phyloP scores from a whole-genome alignment of 2,888 invertebrate species.

The Octonoba sinensis region DNA sequence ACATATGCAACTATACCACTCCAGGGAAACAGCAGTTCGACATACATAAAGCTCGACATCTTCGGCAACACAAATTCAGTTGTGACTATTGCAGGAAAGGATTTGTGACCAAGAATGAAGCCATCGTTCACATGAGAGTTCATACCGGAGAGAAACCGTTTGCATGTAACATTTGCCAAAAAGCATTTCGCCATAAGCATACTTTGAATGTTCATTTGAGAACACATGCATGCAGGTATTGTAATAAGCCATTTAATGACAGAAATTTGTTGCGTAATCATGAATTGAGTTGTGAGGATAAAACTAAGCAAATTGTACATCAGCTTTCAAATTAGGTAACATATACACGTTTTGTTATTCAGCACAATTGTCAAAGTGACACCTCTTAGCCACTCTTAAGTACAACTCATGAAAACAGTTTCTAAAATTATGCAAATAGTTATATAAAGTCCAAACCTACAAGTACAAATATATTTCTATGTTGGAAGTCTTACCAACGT shows the following conservation, averaged over 20 bases:
- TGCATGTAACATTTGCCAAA: slow-evolving; percentile 38
- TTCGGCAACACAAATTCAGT: slow-evolving; percentile 50
- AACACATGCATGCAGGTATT: slow-evolving; percentile 49
- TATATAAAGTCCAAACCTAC: too few species aligned
- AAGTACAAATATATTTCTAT: too few species aligned
- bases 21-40: slow-evolving; percentile 58
- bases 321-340: too few species aligned
- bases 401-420: too few species aligned
- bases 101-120: slow-evolving; percentile 57
- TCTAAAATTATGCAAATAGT: too few species aligned
- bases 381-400: too few species aligned
- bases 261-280: slow-evolving; percentile 29
- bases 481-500: too few species aligned
- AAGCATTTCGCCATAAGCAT: slow-evolving; percentile 56
- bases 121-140: slow-evolving; percentile 55
- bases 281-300: slow-evolving; percentile 26
- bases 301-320: not conserved
- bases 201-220: slow-evolving; percentile 54
- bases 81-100: slow-evolving; percentile 54
- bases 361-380: too few species aligned
- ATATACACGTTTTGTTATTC: too few species aligned
- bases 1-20: slow-evolving; percentile 46
- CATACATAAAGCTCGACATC: slow-evolving; percentile 51
- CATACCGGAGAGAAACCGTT: slow-evolving; percentile 56
- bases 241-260: slow-evolving; percentile 42